Evolutionary conservation across 2,797 vertebrate genomes (phyloP), one percentile per base, ranked within the genome.

Genomic region (Pseudochirops corinnae): DNA sequence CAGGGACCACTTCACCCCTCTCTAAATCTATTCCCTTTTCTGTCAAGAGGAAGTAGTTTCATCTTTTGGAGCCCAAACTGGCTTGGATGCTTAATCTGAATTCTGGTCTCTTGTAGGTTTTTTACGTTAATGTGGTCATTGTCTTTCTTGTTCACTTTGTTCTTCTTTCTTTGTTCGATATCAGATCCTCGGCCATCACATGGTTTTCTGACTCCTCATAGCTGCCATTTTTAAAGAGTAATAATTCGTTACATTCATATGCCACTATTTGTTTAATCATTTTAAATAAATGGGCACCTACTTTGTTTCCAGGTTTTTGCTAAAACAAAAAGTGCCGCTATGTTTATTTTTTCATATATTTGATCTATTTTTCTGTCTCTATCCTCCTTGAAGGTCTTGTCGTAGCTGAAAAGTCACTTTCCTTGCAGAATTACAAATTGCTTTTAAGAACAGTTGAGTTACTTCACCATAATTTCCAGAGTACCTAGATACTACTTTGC

Each of bases 401-500:
- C 13, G 33, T 74, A n/a, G 5, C 0, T 74, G n/a, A 74, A 74
- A 74, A 16, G 16, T 39, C n/a, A 39, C n/a, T 74, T 74, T 21
- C 18, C 6, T 74, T 74, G 4, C 33, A 39, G 24, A 74, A 74
- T 74, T n/a, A n/a, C n/a, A 39, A 74, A 74, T 39, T 74, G 16
- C 33, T 74, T 74, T 74, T 74, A 39, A 39, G 33, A 74, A 39
- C 33, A 39, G 2, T 39, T 39, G n/a, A 74, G 31, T 3, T 82
- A 82, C 21, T 82, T 82, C 74, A 26, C 9, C 4, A 26, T 46
- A 82, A 82, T 46, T 82, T 82, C 74, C 74, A 46, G 21, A 26
- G 39, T 93, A 93, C 91, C 55, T 92, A 91, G 55, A 56, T 52
- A 26, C 13, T 90, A 3, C 55, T 95, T 96, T 91, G 55, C 39